phyloP scores from a whole-genome alignment of 2,113 vertebrate species.

The Xenus cinereus region DNA sequence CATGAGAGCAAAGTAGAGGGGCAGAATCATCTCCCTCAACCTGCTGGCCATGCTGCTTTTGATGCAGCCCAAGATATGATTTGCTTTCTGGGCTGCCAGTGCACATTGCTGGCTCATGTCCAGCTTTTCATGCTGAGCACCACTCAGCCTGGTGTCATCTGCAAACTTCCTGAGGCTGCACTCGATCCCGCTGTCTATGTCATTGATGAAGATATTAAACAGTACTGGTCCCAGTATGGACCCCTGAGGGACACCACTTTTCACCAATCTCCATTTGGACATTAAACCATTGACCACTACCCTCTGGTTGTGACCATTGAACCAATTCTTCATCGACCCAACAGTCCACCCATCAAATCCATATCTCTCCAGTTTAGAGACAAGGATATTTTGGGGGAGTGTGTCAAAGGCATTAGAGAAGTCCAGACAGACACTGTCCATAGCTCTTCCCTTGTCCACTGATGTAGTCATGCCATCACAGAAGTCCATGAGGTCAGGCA shows the following conservation, averaged over 20 bases:
- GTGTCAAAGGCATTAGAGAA: neutral
- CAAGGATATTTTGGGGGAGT: neutral
- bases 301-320: neutral
- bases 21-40: neutral
- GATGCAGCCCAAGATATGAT: neutral
- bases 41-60: neutral
- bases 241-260: neutral
- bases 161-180: neutral
- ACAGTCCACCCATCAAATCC: neutral
- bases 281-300: neutral
- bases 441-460: neutral
- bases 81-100: neutral
- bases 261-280: neutral
- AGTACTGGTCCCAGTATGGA: neutral
- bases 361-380: neutral
- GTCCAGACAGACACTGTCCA: neutral
- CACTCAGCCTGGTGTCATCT: neutral
- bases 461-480: neutral
- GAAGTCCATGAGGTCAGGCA: neutral
- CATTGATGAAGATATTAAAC: neutral
- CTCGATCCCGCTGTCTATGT: neutral
- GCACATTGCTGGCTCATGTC: neutral
- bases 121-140: neutral
- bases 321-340: neutral
- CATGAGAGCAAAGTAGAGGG: neutral